A percentile compares a stretch with the other conserved stretches of the same genome.
phyloP scores from a whole-genome alignment of 1,140 invertebrate genomes.

The Drosophila triauraria region DNA sequence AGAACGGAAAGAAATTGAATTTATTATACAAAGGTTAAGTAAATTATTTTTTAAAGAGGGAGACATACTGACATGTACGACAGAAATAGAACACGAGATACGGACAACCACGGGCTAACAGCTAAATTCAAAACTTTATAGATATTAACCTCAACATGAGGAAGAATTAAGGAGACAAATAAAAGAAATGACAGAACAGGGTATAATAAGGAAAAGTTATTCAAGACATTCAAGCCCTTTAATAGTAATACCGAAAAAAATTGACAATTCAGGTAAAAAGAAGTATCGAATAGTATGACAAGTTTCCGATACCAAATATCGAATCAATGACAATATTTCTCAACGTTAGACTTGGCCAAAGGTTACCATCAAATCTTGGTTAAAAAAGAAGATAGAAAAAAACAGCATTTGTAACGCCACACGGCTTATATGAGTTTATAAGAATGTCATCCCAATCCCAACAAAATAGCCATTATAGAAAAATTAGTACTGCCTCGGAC shows the following conservation, averaged over 20 bases:
- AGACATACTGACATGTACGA: slow-evolving; percentile 4
- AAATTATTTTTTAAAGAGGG: slow-evolving; percentile 4
- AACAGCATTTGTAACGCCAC: slow-evolving; percentile 51
- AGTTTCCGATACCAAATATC: slow-evolving; percentile 32
- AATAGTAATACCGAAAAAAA: neutral
- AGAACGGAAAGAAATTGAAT: slow-evolving; percentile 4
- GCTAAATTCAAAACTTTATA: slow-evolving; percentile 7
- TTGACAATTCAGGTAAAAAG: neutral
- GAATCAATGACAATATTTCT: slow-evolving; percentile 18
- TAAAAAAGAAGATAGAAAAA: slow-evolving; percentile 35
- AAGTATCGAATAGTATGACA: slow-evolving; percentile 27
- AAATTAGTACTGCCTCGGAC: no score
- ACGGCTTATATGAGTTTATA: slow-evolving; percentile 32
- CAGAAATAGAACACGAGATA: slow-evolving; percentile 13
- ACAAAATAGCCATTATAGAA: no score
- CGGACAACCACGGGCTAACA: slow-evolving; percentile 3
- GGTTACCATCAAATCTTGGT: slow-evolving; percentile 57
- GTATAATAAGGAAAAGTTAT: slow-evolving; percentile 28
- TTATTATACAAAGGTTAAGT: slow-evolving; percentile 7
- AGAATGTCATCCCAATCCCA: slow-evolving; percentile 10
- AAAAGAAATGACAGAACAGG: neutral
- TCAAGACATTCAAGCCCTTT: slow-evolving; percentile 19
- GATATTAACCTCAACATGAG: slow-evolving; percentile 15
- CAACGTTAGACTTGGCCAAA: slow-evolving; percentile 40
- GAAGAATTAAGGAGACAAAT: slow-evolving; percentile 1